Evolutionary conservation across 2,888 invertebrate genomes (phyloP).

Genomic region (Perdita meconis): DNA sequence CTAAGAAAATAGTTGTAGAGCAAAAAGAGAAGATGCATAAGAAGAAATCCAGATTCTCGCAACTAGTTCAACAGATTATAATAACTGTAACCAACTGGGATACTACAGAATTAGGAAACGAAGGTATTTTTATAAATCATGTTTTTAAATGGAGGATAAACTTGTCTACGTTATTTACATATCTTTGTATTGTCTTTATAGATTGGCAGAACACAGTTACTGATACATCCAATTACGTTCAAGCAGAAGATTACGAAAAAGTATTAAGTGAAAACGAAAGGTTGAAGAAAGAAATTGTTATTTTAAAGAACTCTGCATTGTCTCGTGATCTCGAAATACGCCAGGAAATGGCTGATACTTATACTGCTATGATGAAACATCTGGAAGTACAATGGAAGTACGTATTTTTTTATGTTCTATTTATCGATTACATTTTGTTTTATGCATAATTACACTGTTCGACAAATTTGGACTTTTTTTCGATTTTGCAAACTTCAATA

Average conservation of each 20-base stretch:
- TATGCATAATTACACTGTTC: too few species aligned
- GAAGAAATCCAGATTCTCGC: constrained; percentile 78
- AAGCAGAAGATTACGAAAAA: constrained; percentile 75
- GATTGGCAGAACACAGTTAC: constrained; percentile 49
- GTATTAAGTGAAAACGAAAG: constrained; percentile 74
- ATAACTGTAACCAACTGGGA: constrained; percentile 80
- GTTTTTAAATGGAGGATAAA: not conserved
- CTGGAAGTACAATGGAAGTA: constrained; percentile 78
- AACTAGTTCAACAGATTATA: constrained; percentile 75
- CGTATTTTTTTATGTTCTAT: constrained; percentile 38
- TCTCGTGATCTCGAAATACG: constrained; percentile 78
- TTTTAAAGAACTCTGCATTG: constrained; percentile 73
- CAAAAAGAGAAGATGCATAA: constrained; percentile 62
- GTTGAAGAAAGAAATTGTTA: constrained; percentile 74
- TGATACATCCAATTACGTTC: constrained; percentile 30
- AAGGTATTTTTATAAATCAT: constrained; percentile 15
- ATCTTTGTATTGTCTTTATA: constrained; percentile 4
- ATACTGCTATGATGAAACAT: constrained; percentile 76
- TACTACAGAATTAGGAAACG: constrained; percentile 58
- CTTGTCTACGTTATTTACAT: not conserved
- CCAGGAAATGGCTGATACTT: constrained; percentile 78
- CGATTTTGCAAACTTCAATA: too few species aligned
- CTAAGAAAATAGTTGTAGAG: constrained; percentile 86
- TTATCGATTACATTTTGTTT: not conserved
- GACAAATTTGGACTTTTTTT: too few species aligned